Evolutionary conservation across 1,140 invertebrate species (phyloP).

Genomic region (Eubasilissa regina): DNA sequence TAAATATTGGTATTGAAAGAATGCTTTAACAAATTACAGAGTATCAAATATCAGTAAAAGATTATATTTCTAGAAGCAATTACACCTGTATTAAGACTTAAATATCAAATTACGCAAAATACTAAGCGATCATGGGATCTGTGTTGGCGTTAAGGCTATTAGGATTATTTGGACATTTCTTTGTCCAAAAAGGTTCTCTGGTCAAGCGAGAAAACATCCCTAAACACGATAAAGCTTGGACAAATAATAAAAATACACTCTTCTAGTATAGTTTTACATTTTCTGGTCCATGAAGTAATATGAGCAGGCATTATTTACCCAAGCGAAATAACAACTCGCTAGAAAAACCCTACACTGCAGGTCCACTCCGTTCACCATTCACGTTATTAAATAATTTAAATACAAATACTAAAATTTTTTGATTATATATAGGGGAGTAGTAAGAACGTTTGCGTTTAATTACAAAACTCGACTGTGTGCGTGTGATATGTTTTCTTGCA

Average conservation of each 20-base stretch:
- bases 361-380: not conserved
- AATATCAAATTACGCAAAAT: slow-evolving; percentile 37
- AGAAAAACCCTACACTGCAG: slow-evolving; percentile 9
- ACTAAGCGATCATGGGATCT: slow-evolving; percentile 16
- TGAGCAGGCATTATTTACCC: slow-evolving; percentile 54
- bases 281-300: slow-evolving; percentile 40
- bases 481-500: no score
- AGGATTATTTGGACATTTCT: slow-evolving; percentile 15
- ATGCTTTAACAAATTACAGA: not conserved
- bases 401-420: no score
- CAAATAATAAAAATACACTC: not conserved
- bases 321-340: slow-evolving; percentile 55
- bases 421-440: no score
- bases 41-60: slow-evolving; percentile 26
- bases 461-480: no score
- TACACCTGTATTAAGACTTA: slow-evolving; percentile 26
- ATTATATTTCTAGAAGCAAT: slow-evolving; percentile 22
- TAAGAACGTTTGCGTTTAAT: no score
- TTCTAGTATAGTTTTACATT: not conserved
- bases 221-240: slow-evolving; percentile 4
- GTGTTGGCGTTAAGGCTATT: slow-evolving; percentile 29
- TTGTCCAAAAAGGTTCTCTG: slow-evolving; percentile 19
- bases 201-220: slow-evolving; percentile 23
- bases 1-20: not conserved
- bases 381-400: no score